A percentile compares a stretch with the other conserved stretches of the same genome.
These are phyloP conservation scores for Hystrix brachyura DNA, from an alignment of 2,113 vertebrate species.

Conservation along the genomic window DNA sequence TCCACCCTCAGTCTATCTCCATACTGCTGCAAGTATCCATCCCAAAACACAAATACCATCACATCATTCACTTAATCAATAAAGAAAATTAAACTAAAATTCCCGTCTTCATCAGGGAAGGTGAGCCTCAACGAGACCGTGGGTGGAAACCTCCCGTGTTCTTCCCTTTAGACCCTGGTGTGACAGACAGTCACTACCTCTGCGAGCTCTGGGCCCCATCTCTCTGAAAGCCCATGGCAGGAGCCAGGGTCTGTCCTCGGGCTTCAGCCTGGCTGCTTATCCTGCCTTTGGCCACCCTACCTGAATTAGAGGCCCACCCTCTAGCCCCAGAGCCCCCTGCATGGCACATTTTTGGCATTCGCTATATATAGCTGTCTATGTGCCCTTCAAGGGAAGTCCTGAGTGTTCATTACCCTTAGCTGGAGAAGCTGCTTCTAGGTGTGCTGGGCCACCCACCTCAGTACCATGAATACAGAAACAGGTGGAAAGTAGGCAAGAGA, in stretches of 20 bases:
- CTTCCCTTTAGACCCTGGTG: not conserved
- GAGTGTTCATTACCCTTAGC: not conserved
- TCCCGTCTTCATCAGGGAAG: not conserved
- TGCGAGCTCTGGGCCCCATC: accelerated
- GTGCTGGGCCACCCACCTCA: not conserved
- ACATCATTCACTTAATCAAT: accelerated
- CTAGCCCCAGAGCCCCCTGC: too few relatives aligned
- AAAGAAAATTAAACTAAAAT: not conserved
- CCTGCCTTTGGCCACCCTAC: not conserved
- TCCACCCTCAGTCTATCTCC: not conserved
- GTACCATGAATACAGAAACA: accelerated
- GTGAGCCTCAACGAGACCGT: too few relatives aligned
- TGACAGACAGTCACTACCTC: not conserved
- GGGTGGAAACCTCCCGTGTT: accelerated
- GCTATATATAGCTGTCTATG: not conserved
- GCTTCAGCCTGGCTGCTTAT: not conserved
- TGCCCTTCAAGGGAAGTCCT: not conserved
- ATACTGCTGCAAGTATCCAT: too few relatives aligned
- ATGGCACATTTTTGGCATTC: not conserved
- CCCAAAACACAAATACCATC: not conserved
- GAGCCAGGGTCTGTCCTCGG: too few relatives aligned
- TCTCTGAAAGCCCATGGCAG: not conserved
- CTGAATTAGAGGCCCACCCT: not conserved
- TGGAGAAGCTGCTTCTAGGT: not conserved
- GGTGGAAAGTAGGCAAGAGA: not conserved